Evolutionary conservation across 2,113 vertebrate species (phyloP).

Genomic region (Nothobranchius kuhntae): DNA sequence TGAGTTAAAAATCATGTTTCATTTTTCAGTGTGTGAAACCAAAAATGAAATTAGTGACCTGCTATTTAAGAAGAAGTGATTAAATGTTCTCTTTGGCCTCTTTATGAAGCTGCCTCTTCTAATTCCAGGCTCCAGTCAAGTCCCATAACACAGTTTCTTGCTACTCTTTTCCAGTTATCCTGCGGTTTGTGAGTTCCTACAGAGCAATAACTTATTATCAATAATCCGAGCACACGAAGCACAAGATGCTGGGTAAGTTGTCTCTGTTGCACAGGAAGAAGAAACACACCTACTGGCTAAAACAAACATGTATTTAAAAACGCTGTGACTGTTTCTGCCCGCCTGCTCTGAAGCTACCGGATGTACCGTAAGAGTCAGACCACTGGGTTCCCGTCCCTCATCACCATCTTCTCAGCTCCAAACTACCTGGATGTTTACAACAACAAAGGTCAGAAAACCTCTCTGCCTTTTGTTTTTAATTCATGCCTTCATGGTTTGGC

Average conservation of each 20-base stretch:
- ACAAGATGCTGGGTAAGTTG: constrained; percentile 95
- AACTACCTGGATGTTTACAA: constrained; percentile 89
- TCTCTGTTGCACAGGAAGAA: neutral
- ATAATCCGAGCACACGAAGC: constrained; percentile 99
- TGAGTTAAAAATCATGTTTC: constrained; percentile 30
- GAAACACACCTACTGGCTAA: constrained; percentile 4
- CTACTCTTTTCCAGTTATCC: constrained; percentile 86
- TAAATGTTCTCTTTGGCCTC: neutral
- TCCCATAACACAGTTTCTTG: neutral
- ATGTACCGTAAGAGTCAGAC: constrained; percentile 87
- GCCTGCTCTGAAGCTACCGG: constrained; percentile 73
- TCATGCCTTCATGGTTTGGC: neutral
- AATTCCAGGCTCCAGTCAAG: neutral
- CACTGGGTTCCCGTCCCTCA: constrained; percentile 85
- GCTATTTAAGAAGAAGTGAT: neutral
- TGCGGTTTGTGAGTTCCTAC: constrained; percentile 98
- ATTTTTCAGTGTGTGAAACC: neutral
- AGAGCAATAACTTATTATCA: constrained; percentile 99
- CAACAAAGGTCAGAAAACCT: constrained; percentile 80
- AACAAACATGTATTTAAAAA: constrained; percentile 7
- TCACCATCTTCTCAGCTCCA: constrained; percentile 86
- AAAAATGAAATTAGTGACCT: neutral
- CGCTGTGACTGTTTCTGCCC: constrained; percentile 16
- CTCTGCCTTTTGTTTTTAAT: neutral
- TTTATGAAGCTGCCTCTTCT: neutral